Evolutionary conservation across 1,140 invertebrate species (phyloP).

Genomic region (Pararge aegeria): DNA sequence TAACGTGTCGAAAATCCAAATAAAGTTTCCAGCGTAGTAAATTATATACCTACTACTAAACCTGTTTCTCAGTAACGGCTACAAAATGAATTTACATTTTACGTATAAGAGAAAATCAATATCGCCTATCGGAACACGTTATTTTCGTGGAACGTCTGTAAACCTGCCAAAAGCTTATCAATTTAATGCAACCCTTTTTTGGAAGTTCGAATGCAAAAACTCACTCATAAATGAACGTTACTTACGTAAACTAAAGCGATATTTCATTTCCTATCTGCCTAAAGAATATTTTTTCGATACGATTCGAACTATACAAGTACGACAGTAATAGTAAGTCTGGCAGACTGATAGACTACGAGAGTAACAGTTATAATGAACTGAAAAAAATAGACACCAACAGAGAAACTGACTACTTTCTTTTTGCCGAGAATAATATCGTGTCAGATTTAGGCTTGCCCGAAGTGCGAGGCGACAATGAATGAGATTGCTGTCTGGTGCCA

Average conservation of each 20-base stretch:
- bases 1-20: no score
- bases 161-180: conserved; percentile 17
- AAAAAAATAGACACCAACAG: conserved; percentile 59
- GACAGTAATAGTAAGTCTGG: conserved; percentile 6
- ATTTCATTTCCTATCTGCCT: not conserved
- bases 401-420: conserved; percentile 64
- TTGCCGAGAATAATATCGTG: conserved; percentile 57
- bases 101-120: conserved; percentile 8
- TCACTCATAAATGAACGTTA: not conserved
- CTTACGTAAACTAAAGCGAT: not conserved
- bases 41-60: no score
- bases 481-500: conserved; percentile 46
- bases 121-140: not conserved
- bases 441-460: conserved; percentile 58
- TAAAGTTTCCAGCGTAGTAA: not conserved
- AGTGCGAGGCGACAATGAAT: conserved; percentile 33
- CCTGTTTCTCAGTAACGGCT: not conserved
- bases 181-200: conserved; percentile 22
- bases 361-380: conserved; percentile 6
- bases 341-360: conserved; percentile 5
- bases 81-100: not conserved
- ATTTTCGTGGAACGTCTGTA: conserved; percentile 5
- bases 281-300: not conserved
- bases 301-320: not conserved
- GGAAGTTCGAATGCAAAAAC: conserved; percentile 5